Conservation (phyloP, 1,140 invertebrate species). For the Diachasmimorpha longicaudata region DNA sequence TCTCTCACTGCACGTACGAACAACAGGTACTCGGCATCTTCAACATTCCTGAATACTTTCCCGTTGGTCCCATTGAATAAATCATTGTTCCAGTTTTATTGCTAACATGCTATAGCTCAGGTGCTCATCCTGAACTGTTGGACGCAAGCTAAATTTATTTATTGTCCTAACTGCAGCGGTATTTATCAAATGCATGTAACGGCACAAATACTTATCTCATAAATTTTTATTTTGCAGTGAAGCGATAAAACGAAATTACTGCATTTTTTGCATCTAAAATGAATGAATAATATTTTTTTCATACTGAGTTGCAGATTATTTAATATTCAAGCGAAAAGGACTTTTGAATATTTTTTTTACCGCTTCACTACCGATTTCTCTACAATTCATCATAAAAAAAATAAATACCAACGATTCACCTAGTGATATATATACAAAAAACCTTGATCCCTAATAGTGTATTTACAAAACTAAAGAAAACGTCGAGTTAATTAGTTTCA, state of each 20-base stretch:
- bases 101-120: not conserved
- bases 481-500: not conserved
- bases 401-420: not conserved
- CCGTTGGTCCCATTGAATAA: slow-evolving; percentile 38
- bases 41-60: slow-evolving; percentile 22
- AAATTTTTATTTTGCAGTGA: not conserved
- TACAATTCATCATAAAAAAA: not conserved
- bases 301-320: too few species aligned
- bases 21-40: slow-evolving; percentile 24
- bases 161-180: slow-evolving; percentile 46
- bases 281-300: too few species aligned
- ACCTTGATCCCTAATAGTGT: not conserved
- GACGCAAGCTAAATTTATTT: slow-evolving; percentile 23
- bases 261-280: too few species aligned
- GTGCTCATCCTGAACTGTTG: not conserved
- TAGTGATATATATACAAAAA: not conserved
- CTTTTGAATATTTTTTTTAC: too few species aligned
- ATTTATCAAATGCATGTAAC: not conserved
- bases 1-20: not conserved
- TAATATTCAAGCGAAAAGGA: not conserved
- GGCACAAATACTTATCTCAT: not conserved
- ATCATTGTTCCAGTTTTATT: not conserved
- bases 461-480: not conserved
- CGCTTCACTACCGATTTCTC: not conserved
- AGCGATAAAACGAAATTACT: not conserved